Conservation (phyloP, 2,888 invertebrate genomes). For the Nezara viridula region DNA sequence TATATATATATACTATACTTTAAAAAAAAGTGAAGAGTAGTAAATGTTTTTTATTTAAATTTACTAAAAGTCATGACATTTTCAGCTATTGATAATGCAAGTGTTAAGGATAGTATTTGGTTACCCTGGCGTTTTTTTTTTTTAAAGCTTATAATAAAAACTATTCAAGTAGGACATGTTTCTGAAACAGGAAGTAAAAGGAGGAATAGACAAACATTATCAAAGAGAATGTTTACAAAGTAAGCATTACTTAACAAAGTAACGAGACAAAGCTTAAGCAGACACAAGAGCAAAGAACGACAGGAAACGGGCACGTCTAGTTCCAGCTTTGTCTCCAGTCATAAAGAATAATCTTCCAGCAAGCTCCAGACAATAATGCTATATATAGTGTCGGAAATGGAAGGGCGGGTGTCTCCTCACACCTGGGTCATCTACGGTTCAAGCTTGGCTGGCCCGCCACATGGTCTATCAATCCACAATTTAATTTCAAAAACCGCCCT, state of each 20-base stretch:
- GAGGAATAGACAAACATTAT: neutral
- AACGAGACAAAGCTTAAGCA: neutral
- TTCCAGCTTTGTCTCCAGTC: constrained; percentile 25
- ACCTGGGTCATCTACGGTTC: neutral
- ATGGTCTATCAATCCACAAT: neutral
- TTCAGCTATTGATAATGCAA: neutral
- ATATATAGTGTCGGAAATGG: constrained; percentile 38
- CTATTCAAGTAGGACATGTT: neutral
- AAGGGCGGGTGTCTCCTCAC: constrained; percentile 27
- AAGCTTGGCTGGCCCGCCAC: neutral
- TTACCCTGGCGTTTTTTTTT: too few species aligned
- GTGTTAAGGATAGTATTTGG: neutral
- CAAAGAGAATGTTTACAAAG: neutral
- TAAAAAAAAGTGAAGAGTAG: too few species aligned
- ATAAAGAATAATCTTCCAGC: constrained; percentile 11
- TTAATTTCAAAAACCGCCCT: neutral
- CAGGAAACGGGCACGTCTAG: constrained; percentile 7
- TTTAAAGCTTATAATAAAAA: too few species aligned
- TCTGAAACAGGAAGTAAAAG: neutral
- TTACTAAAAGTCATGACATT: neutral
- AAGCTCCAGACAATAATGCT: constrained; percentile 42
- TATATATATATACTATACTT: too few species aligned
- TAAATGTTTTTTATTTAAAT: too few species aligned
- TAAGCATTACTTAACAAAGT: neutral
- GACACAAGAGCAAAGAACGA: neutral